phyloP scores from a whole-genome alignment of 2,888 invertebrate genomes.

The Rotaria macrura region DNA sequence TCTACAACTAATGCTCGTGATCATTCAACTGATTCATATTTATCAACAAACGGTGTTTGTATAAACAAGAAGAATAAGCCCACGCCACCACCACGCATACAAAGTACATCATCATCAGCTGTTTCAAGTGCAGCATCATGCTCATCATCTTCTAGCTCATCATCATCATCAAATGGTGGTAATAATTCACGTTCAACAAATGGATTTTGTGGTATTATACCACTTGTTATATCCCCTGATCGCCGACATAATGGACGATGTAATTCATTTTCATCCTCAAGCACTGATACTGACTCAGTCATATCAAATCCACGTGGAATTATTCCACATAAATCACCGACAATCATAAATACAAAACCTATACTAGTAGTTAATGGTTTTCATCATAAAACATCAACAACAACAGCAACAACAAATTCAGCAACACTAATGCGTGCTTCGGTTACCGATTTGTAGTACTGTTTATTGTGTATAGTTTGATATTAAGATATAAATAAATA shows the following conservation, averaged over 20 bases:
- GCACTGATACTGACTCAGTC: conserved; percentile 16
- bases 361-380: neutral
- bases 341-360: neutral
- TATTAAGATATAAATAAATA: neutral
- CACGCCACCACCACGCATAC: neutral
- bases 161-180: neutral
- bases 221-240: neutral
- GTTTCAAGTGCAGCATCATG: neutral
- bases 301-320: conserved; percentile 16
- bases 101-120: conserved; percentile 1
- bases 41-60: neutral
- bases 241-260: conserved; percentile 10
- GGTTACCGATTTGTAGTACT: neutral
- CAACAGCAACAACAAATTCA: neutral
- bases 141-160: conserved; percentile 8
- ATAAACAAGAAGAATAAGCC: neutral
- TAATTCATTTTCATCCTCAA: neutral
- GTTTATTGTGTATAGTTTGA: neutral
- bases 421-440: conserved; percentile 6
- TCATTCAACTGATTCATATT: neutral
- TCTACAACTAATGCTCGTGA: neutral
- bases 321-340: neutral
- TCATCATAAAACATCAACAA: neutral
- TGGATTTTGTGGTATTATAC: neutral
- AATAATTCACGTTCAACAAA: neutral